phyloP scores from a whole-genome alignment of 2,797 vertebrate species.

The Diglossa cyanea region DNA sequence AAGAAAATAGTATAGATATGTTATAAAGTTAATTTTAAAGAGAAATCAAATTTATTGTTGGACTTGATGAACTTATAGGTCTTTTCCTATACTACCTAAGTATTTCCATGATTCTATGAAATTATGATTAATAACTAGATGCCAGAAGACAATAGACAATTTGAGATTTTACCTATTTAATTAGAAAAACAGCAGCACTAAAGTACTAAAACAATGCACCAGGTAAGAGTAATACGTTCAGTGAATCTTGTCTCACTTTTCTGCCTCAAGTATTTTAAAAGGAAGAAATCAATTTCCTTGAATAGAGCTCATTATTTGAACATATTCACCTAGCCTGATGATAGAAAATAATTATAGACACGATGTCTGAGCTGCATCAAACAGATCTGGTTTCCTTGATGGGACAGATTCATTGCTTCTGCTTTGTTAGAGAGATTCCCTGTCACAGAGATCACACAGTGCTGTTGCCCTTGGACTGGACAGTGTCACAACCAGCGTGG shows the following conservation, averaged over 20 bases:
- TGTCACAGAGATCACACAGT: neutral
- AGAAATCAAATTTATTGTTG: neutral
- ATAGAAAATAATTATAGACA: neutral
- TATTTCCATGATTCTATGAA: neutral
- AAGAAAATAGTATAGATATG: neutral
- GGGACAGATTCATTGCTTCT: neutral
- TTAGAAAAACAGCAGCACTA: neutral
- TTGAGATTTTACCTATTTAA: neutral
- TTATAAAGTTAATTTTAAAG: neutral
- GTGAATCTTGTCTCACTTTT: neutral
- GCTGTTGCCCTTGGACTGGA: neutral
- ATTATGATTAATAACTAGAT: neutral
- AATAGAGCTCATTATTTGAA: neutral
- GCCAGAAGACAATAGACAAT: neutral
- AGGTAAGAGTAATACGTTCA: neutral
- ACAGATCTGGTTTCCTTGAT: neutral
- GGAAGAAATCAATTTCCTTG: neutral
- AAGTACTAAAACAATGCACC: neutral
- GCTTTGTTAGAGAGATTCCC: neutral
- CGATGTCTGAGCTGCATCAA: neutral
- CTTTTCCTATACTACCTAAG: neutral
- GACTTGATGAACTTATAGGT: neutral
- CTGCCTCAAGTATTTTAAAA: neutral
- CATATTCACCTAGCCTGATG: neutral
- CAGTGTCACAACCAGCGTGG: neutral